phyloP scores from a whole-genome alignment of 2,888 invertebrate genomes.

The Drosophila pseudotakahashii region DNA sequence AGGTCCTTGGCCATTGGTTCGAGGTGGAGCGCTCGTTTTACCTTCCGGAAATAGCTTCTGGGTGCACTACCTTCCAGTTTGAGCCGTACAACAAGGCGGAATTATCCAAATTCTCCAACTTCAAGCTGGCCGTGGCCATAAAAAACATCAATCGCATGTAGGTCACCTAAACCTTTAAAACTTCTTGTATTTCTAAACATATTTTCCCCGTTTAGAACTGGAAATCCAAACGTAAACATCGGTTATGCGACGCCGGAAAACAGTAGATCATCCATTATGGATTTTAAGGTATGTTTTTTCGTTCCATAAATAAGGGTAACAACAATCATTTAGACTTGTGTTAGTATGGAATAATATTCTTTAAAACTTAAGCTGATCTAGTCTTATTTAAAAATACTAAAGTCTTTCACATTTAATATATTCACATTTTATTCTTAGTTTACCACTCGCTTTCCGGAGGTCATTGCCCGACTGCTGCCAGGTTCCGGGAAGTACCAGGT shows the following conservation, averaged over 20 bases:
- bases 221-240: conserved; percentile 86
- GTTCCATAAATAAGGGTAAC: not conserved
- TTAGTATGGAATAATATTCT: no score
- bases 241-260: conserved; percentile 88
- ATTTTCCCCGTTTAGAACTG: conserved; percentile 85
- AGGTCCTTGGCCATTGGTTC: conserved; percentile 89
- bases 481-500: conserved; percentile 90
- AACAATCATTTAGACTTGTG: no score
- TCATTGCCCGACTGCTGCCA: conserved; percentile 88
- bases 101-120: conserved; percentile 84
- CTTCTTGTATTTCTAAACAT: not conserved
- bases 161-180: conserved; percentile 50
- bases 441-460: conserved; percentile 87
- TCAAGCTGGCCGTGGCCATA: conserved; percentile 87
- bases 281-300: conserved; percentile 82
- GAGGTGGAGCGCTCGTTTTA: conserved; percentile 92
- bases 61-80: conserved; percentile 88
- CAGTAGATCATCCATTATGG: conserved; percentile 85
- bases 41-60: conserved; percentile 89
- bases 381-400: no score
- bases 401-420: no score
- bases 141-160: conserved; percentile 89
- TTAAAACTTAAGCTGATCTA: no score
- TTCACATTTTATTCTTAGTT: conserved; percentile 82
- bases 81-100: conserved; percentile 81